phyloP scores from a whole-genome alignment of 2,888 invertebrate genomes.

The Acanthosoma haemorrhoidale region DNA sequence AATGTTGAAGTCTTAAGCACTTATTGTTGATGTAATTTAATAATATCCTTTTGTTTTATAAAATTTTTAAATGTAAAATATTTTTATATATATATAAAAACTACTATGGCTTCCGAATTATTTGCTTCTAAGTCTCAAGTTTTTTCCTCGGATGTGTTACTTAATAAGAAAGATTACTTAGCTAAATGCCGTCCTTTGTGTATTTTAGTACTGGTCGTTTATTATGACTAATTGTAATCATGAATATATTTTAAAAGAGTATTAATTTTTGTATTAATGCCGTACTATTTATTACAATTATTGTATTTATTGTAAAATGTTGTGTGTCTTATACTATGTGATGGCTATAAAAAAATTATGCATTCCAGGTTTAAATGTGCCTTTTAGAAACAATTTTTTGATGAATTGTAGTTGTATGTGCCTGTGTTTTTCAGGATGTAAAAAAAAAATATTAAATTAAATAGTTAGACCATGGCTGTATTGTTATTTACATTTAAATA shows the following conservation, averaged over 20 bases:
- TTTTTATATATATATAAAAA: not conserved
- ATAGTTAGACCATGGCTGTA: not conserved
- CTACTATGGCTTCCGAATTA: constrained; percentile 22
- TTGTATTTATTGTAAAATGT: constrained; percentile 10
- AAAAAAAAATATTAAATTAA: constrained; percentile 1
- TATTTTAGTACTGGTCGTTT: constrained; percentile 3
- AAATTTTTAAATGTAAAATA: no score
- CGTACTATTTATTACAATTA: not conserved
- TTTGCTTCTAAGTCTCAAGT: constrained; percentile 9
- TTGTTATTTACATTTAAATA: not conserved
- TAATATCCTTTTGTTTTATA: no score
- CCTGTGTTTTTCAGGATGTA: not conserved
- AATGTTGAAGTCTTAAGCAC: constrained; percentile 4
- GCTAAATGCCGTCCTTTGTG: constrained; percentile 5
- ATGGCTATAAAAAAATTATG: constrained; percentile 11
- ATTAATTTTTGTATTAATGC: not conserved
- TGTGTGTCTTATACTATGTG: constrained; percentile 13
- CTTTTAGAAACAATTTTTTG: constrained; percentile 7
- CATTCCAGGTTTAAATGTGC: constrained; percentile 20
- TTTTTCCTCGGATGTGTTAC: not conserved
- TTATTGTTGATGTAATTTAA: not conserved
- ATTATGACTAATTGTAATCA: not conserved
- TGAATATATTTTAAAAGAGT: constrained; percentile 11
- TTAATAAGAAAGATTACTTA: constrained; percentile 18
- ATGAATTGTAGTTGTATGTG: not conserved